These are phyloP conservation scores for Thalassophryne amazonica DNA, from an alignment of 2,797 vertebrate species.

Conservation along the genomic window DNA sequence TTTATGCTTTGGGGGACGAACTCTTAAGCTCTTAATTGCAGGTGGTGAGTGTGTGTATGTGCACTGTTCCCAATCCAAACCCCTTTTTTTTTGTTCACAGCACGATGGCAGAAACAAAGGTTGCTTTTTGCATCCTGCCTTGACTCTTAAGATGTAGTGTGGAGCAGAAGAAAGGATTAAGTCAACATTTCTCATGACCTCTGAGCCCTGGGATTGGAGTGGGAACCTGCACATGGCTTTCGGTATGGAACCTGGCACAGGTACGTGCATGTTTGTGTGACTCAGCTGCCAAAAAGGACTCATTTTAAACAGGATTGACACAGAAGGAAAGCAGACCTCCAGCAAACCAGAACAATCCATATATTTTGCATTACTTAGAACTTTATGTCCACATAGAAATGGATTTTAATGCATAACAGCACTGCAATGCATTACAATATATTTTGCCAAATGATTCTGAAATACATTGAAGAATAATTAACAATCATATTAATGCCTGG, in stretches of 20 bases:
- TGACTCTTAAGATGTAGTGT: constrained; percentile 63
- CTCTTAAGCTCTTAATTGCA: constrained; percentile 78
- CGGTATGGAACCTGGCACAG: constrained; percentile 22
- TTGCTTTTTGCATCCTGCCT: constrained; percentile 47
- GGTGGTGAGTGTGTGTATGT: constrained; percentile 56
- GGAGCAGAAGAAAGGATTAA: constrained; percentile 64
- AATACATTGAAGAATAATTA: too few species aligned
- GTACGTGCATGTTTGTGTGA: not conserved
- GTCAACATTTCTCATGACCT: constrained; percentile 79
- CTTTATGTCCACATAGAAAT: too few species aligned
- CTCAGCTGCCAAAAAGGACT: not conserved
- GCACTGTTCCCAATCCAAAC: constrained; percentile 48
- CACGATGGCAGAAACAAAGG: constrained; percentile 64
- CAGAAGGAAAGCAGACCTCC: too few species aligned
- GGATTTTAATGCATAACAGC: not conserved
- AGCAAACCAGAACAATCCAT: too few species aligned
- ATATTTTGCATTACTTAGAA: too few species aligned
- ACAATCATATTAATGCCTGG: too few species aligned
- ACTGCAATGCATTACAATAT: not conserved
- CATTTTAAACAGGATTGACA: too few species aligned
- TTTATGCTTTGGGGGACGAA: constrained; percentile 51
- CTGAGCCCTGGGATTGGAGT: constrained; percentile 37
- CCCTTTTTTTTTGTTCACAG: constrained; percentile 70
- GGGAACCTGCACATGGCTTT: constrained; percentile 1
- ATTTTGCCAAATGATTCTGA: too few species aligned